Conservation (phyloP, 2,888 invertebrate genomes). For the Tortrix viridana region DNA sequence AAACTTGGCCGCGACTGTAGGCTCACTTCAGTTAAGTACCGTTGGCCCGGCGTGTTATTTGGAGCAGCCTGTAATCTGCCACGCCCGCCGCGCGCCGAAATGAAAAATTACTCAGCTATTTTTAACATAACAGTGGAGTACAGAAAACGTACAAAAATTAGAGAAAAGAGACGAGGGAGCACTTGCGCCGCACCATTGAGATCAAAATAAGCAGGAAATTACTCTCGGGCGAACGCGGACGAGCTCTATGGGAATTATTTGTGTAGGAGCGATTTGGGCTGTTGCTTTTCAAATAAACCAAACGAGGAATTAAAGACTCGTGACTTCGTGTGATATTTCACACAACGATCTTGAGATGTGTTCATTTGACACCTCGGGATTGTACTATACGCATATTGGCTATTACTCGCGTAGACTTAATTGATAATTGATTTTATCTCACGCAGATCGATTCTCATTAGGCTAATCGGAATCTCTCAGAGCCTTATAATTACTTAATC, state of each 20-base stretch:
- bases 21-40: conserved; percentile 74
- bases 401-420: no score
- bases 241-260: conserved; percentile 71
- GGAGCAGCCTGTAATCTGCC: conserved; percentile 81
- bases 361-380: neutral
- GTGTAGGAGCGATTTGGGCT: conserved; percentile 76
- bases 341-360: conserved; percentile 43
- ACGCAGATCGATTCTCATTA: no score
- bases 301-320: conserved; percentile 71
- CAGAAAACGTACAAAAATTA: conserved; percentile 83
- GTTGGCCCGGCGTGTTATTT: conserved; percentile 72
- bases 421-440: no score
- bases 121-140: conserved; percentile 79
- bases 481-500: no score
- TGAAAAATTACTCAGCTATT: conserved; percentile 83
- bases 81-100: conserved; percentile 80
- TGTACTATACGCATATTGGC: no score
- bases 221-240: conserved; percentile 67
- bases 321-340: conserved; percentile 58
- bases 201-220: conserved; percentile 83
- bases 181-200: conserved; percentile 83
- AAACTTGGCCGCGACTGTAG: conserved; percentile 67
- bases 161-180: conserved; percentile 80
- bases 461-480: no score
- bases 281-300: conserved; percentile 79